phyloP scores from a whole-genome alignment of 2,797 vertebrate genomes.

The Emydoidea blandingii region DNA sequence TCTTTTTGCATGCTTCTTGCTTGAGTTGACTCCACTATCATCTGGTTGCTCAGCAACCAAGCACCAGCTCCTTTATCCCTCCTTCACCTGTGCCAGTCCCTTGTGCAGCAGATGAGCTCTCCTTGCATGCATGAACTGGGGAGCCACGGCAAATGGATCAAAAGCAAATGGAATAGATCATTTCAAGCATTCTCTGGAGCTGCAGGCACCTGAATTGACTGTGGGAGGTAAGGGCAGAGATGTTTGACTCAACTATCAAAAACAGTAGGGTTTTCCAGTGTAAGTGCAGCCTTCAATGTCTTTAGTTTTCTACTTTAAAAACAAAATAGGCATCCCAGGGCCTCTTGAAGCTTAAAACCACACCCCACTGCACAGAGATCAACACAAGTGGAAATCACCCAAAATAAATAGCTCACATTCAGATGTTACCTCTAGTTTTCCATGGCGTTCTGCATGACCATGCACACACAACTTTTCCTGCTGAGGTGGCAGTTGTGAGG shows the following conservation, averaged over 20 bases:
- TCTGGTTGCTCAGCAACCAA: neutral
- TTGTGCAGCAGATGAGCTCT: neutral
- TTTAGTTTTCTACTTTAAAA: neutral
- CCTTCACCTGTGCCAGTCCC: fast-evolving
- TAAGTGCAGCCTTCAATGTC: neutral
- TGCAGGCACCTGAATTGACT: neutral
- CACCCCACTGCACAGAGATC: neutral
- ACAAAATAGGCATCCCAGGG: neutral
- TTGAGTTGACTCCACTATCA: neutral
- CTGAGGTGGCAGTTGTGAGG: neutral
- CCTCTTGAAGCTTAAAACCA: neutral
- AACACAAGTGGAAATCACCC: neutral
- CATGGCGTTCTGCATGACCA: neutral
- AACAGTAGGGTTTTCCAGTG: fast-evolving
- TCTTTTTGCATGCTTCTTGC: neutral
- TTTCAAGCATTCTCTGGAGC: neutral
- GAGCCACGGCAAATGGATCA: neutral
- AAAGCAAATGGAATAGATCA: neutral
- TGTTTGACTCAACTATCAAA: neutral
- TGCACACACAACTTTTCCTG: neutral
- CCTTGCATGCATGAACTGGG: neutral
- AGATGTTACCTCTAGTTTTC: neutral
- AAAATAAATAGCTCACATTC: too few species aligned
- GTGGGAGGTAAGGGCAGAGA: neutral
- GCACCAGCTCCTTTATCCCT: neutral